A percentile compares a stretch with the other conserved stretches of the same genome.
These are phyloP conservation scores for Dromococcyx pavoninus DNA, from an alignment of 2,797 vertebrate species.

Conservation along the genomic window DNA sequence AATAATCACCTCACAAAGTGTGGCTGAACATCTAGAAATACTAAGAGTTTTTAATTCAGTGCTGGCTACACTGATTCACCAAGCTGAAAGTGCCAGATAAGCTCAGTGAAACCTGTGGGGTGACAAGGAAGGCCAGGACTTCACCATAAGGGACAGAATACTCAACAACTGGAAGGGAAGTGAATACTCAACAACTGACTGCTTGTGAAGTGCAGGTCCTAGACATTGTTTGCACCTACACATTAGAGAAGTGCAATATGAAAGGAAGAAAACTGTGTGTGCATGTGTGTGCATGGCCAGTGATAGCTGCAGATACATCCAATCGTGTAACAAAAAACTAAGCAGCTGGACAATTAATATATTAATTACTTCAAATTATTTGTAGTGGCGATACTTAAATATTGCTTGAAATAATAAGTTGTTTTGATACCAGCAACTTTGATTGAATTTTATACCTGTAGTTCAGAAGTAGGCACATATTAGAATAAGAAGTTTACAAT, in stretches of 20 bases:
- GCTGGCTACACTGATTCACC: background rate
- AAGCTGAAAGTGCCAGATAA: background rate
- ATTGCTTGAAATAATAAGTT: background rate
- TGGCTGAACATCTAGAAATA: background rate
- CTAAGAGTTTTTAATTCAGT: background rate
- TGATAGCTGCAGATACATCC: background rate
- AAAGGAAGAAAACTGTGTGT: background rate
- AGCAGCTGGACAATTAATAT: background rate
- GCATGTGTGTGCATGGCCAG: background rate
- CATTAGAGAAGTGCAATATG: background rate
- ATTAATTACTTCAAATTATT: background rate
- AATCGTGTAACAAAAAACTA: background rate
- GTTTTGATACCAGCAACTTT: background rate
- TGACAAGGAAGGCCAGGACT: background rate
- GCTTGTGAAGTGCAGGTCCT: background rate
- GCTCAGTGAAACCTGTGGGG: background rate
- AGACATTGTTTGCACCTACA: background rate
- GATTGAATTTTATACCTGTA: background rate
- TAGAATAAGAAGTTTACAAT: background rate
- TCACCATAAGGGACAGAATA: background rate
- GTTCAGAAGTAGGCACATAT: background rate
- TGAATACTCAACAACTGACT: background rate
- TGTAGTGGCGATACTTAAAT: background rate
- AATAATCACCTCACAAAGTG: conserved; percentile 8
- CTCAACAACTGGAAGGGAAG: background rate